Conservation (phyloP, 2,113 vertebrate genomes). For the Pyrgilauda ruficollis region DNA sequence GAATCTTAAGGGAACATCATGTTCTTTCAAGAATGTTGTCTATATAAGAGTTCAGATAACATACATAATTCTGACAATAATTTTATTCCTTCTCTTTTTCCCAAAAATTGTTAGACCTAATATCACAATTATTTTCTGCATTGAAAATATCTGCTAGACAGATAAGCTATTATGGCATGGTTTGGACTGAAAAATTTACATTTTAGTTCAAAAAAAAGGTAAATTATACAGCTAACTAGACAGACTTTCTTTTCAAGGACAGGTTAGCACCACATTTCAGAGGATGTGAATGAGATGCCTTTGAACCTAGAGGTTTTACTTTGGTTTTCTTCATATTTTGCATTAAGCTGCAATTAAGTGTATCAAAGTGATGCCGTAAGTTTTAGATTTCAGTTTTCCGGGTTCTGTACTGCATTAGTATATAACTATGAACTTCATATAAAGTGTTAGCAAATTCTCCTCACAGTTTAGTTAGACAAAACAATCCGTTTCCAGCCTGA, state of each 20-base stretch:
- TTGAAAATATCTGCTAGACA: background rate
- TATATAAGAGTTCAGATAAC: background rate
- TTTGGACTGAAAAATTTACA: background rate
- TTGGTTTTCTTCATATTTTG: background rate
- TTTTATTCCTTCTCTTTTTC: background rate
- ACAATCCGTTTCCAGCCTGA: fast-evolving
- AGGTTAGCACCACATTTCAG: background rate
- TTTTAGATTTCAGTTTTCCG: background rate
- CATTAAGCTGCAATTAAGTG: background rate
- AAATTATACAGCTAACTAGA: background rate
- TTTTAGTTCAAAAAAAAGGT: background rate
- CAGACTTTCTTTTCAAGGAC: background rate
- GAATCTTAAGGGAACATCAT: background rate
- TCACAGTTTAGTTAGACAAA: background rate
- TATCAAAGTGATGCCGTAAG: background rate
- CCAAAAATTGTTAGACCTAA: background rate
- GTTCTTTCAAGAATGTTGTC: background rate
- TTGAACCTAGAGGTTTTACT: background rate
- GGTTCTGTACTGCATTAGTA: no score
- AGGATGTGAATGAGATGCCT: background rate
- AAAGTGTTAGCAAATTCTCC: background rate
- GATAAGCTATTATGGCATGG: background rate
- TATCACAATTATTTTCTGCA: background rate
- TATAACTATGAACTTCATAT: background rate
- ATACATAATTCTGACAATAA: background rate